Conservation (phyloP, 2,113 vertebrate genomes). For the Grantiella picta region DNA sequence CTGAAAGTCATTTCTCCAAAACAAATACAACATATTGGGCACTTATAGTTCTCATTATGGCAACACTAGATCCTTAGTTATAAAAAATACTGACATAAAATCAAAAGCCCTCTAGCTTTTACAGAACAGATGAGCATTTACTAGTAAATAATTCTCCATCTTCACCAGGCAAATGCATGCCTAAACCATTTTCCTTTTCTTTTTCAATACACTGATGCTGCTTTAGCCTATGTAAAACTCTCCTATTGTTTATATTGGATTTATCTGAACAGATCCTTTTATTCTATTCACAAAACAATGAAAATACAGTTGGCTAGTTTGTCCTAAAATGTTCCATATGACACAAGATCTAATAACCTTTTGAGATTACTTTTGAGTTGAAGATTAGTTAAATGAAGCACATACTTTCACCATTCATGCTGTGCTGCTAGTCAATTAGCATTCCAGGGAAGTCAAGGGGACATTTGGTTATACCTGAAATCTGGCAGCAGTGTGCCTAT, state of each 20-base stretch:
- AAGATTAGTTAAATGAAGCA: slow-evolving; percentile 35
- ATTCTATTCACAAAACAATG: slow-evolving; percentile 40
- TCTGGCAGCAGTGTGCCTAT: slow-evolving; percentile 47
- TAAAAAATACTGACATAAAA: slow-evolving; percentile 72
- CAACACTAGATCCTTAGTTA: slow-evolving; percentile 78
- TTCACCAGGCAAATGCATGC: slow-evolving; percentile 37
- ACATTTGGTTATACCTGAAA: slow-evolving; percentile 63
- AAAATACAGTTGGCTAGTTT: slow-evolving; percentile 40
- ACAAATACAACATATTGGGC: slow-evolving; percentile 75
- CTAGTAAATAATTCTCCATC: slow-evolving; percentile 20
- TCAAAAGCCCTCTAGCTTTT: slow-evolving; percentile 69
- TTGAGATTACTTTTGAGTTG: slow-evolving; percentile 11
- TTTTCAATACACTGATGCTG: slow-evolving; percentile 44
- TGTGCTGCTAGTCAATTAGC: slow-evolving; percentile 17
- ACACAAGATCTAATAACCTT: slow-evolving; percentile 3
- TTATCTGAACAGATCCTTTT: slow-evolving; percentile 39
- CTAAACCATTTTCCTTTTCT: background rate
- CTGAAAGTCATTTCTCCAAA: slow-evolving; percentile 49
- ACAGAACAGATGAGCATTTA: slow-evolving; percentile 57
- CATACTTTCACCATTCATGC: background rate
- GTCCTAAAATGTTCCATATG: slow-evolving; percentile 55
- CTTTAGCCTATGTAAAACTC: slow-evolving; percentile 53
- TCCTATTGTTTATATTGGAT: slow-evolving; percentile 16
- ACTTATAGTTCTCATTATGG: slow-evolving; percentile 86
- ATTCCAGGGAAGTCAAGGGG: slow-evolving; percentile 36